Conservation (phyloP, 2,888 invertebrate species). For the Linyphia triangularis region DNA sequence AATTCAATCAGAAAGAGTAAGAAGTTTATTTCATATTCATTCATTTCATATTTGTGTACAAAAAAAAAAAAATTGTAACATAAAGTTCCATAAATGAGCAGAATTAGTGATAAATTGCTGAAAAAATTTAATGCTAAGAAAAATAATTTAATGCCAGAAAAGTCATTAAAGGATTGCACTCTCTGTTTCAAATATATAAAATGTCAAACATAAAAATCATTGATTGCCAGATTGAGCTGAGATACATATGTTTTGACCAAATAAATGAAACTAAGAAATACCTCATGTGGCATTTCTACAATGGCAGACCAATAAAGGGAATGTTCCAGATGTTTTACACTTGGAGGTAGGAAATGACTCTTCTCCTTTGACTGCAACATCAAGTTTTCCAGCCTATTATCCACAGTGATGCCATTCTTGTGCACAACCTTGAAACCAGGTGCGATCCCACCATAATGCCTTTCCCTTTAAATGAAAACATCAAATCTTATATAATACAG, state of each 20-base stretch:
- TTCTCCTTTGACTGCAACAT: constrained; percentile 77
- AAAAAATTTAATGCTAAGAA: too few relatives aligned
- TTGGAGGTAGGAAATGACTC: neutral
- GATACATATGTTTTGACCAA: neutral
- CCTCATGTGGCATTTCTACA: constrained; percentile 81
- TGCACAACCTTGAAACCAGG: constrained; percentile 81
- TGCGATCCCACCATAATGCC: constrained; percentile 81
- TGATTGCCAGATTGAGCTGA: neutral
- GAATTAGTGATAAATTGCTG: too few relatives aligned
- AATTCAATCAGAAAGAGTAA: too few relatives aligned
- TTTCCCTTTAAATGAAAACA: constrained; percentile 81
- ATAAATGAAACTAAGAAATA: constrained; percentile 76
- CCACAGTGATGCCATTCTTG: constrained; percentile 82
- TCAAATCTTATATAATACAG: too few relatives aligned
- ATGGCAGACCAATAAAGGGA: constrained; percentile 82
- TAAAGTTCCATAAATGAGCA: too few relatives aligned
- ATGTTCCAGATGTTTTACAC: constrained; percentile 79
- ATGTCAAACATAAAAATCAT: neutral
- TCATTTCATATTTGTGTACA: too few relatives aligned
- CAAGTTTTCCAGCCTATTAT: constrained; percentile 82
- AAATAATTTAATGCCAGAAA: too few relatives aligned
- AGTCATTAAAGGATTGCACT: too few relatives aligned
- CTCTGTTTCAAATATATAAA: neutral
- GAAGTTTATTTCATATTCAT: too few relatives aligned
- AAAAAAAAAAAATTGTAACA: too few relatives aligned